phyloP scores from a whole-genome alignment of 2,797 vertebrate genomes.

The Rachycentron canadum region DNA sequence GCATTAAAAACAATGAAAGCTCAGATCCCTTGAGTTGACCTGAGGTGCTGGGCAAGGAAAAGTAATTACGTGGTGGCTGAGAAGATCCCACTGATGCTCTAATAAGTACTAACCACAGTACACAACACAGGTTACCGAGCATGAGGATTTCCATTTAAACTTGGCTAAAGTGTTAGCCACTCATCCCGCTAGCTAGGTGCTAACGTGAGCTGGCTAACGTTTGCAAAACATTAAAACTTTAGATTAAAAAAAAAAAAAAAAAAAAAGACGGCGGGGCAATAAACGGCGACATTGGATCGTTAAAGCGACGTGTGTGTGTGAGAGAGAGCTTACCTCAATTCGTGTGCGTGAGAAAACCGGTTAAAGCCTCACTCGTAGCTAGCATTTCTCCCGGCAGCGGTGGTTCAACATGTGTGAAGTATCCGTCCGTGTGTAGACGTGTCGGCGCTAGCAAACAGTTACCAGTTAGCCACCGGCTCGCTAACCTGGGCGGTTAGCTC shows the following conservation, averaged over 20 bases:
- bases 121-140: no score
- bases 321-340: slow-evolving; percentile 61
- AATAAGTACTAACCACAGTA: no score
- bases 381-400: slow-evolving; percentile 70
- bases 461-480: slow-evolving; percentile 58
- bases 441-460: slow-evolving; percentile 60
- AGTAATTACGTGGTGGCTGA: background rate
- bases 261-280: no score
- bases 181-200: slow-evolving; percentile 55
- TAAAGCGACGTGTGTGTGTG: background rate
- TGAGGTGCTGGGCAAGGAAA: background rate
- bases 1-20: background rate
- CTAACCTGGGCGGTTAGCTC: slow-evolving; percentile 37
- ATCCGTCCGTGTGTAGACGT: slow-evolving; percentile 64
- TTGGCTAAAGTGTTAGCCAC: slow-evolving; percentile 47
- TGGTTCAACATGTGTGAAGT: slow-evolving; percentile 63
- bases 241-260: background rate
- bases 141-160: slow-evolving; percentile 52
- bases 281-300: no score
- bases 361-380: slow-evolving; percentile 33
- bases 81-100: background rate
- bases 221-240: slow-evolving; percentile 35
- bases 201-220: slow-evolving; percentile 55
- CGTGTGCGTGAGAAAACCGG: background rate
- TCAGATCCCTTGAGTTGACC: background rate